These are phyloP conservation scores for Bombus superbus DNA, from an alignment of 1,140 invertebrate species.

Conservation along the genomic window DNA sequence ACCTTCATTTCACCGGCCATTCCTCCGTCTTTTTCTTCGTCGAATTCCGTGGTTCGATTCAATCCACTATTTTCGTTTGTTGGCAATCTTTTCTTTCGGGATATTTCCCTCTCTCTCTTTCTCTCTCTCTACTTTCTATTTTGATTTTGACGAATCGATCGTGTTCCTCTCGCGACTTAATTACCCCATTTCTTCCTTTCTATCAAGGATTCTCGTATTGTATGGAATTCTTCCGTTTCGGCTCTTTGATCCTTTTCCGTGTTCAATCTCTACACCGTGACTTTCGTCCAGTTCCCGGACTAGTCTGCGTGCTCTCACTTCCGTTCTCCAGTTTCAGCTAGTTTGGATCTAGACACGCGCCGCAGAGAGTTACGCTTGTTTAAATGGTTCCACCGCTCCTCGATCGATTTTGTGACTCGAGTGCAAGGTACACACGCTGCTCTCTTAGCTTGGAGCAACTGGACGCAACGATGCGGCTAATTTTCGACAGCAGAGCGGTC, in stretches of 20 bases:
- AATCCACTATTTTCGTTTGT: not conserved
- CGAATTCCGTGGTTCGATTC: constrained; percentile 1
- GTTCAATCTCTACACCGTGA: not conserved
- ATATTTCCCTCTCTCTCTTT: not conserved
- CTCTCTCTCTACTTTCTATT: not conserved
- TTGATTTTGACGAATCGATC: not conserved
- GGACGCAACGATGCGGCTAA: not conserved
- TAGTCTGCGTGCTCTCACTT: not conserved
- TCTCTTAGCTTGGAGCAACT: not conserved
- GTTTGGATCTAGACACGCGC: not conserved
- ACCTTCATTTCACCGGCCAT: not conserved
- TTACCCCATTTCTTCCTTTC: not conserved
- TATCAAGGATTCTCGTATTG: not conserved
- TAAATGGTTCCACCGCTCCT: constrained; percentile 25
- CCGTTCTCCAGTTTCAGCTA: not conserved
- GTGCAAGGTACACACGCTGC: constrained; percentile 1
- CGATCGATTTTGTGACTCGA: constrained; percentile 38
- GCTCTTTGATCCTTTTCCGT: not conserved
- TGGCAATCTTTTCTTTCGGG: not conserved
- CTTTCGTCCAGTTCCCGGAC: not conserved
- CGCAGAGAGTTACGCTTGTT: constrained; percentile 1
- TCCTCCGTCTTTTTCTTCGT: not conserved
- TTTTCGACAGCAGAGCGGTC: not conserved
- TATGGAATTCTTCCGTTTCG: not conserved
- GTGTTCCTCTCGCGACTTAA: constrained; percentile 17